A percentile compares a stretch with the other conserved stretches of the same genome.
Evolutionary conservation across 2,888 invertebrate genomes (phyloP).

Genomic region (Mythimna pallens): DNA sequence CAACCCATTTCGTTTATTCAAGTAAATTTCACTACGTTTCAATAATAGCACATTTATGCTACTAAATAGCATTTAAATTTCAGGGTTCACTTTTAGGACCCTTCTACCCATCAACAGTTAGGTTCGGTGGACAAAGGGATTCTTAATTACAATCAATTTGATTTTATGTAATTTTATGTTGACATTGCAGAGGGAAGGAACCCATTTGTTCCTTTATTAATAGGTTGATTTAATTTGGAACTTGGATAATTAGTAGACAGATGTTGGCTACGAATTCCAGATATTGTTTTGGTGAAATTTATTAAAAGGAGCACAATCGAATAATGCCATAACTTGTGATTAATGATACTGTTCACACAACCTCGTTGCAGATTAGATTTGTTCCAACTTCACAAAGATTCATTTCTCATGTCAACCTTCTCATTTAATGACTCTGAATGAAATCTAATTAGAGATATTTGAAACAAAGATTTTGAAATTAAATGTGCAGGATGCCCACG

Average conservation of each 20-base stretch:
- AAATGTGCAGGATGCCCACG: no score
- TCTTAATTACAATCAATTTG: constrained; percentile 47
- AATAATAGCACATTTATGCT: constrained; percentile 30
- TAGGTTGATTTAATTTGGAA: constrained; percentile 54
- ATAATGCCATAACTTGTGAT: constrained; percentile 15
- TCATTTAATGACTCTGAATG: constrained; percentile 1
- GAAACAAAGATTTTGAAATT: constrained; percentile 10
- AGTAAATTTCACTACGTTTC: constrained; percentile 16
- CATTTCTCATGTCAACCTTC: background rate
- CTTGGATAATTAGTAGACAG: constrained; percentile 48
- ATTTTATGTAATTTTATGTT: constrained; percentile 52
- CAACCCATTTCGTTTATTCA: constrained; percentile 15
- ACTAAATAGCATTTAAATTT: constrained; percentile 25
- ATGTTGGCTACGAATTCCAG: constrained; percentile 21
- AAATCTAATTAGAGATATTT: constrained; percentile 16
- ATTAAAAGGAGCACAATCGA: constrained; percentile 2
- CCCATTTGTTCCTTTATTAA: constrained; percentile 51
- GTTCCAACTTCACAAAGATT: constrained; percentile 7
- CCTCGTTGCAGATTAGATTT: constrained; percentile 6
- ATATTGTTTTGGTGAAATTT: constrained; percentile 18
- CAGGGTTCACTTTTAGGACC: constrained; percentile 12
- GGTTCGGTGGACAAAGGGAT: constrained; percentile 50
- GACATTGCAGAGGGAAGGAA: constrained; percentile 35
- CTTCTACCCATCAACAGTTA: constrained; percentile 26
- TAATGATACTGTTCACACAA: constrained; percentile 14